Evolutionary conservation across 2,888 invertebrate genomes (phyloP).

Genomic region (Linnaemya vulpina): DNA sequence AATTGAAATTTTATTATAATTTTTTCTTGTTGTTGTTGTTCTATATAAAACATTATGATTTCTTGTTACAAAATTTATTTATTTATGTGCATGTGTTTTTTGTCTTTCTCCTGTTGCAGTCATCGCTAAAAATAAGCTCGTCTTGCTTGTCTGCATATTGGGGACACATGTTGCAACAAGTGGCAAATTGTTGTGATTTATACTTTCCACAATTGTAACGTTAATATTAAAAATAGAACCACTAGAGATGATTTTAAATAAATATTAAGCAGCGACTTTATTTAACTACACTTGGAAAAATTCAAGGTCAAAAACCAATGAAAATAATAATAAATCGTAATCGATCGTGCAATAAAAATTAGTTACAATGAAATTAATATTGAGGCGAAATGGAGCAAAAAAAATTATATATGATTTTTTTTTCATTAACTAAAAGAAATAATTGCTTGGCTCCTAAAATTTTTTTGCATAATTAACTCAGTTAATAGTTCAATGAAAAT

Average conservation of each 20-base stretch:
- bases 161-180: slow-evolving; percentile 3
- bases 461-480: not conserved
- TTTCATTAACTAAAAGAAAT: too few relatives aligned
- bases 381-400: too few relatives aligned
- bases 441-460: too few relatives aligned
- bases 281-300: not conserved
- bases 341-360: too few relatives aligned
- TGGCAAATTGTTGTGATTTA: not conserved
- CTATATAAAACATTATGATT: not conserved
- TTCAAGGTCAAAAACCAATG: not conserved
- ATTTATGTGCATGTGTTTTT: not conserved
- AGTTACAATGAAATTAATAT: too few relatives aligned
- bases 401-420: too few relatives aligned
- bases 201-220: too few relatives aligned
- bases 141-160: not conserved
- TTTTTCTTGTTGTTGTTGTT: not conserved
- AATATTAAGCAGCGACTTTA: not conserved
- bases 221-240: not conserved
- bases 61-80: slow-evolving; percentile 1
- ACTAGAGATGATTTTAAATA: not conserved
- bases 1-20: too few relatives aligned
- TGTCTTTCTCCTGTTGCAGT: slow-evolving; percentile 6
- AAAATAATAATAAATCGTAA: not conserved
- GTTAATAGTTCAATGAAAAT: not conserved
- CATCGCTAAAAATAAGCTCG: slow-evolving; percentile 43